These are phyloP conservation scores for Nomada ruficornis DNA, from an alignment of 2,888 invertebrate genomes.

Conservation along the genomic window DNA sequence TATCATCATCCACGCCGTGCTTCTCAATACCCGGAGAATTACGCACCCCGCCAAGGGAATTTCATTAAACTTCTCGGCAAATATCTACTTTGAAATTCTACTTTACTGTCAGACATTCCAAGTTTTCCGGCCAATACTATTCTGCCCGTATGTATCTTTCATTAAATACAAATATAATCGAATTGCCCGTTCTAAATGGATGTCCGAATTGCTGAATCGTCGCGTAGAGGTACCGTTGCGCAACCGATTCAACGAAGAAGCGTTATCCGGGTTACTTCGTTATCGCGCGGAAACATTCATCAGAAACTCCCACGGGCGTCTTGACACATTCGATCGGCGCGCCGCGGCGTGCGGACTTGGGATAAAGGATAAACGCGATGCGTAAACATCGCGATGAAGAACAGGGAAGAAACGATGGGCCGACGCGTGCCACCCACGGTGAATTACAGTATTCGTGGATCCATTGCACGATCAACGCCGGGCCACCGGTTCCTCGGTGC, in stretches of 20 bases:
- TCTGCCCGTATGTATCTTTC: background rate
- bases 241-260: too few relatives aligned
- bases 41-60: conserved; percentile 4
- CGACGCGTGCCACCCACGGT: conserved; percentile 75
- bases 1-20: conserved; percentile 54
- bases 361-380: conserved; percentile 53
- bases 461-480: conserved; percentile 50
- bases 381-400: conserved; percentile 54
- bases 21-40: conserved; percentile 22
- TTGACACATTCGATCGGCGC: conserved; percentile 30
- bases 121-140: too few relatives aligned
- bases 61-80: background rate
- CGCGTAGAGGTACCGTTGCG: background rate
- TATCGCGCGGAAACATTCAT: conserved; percentile 34
- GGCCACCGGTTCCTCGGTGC: conserved; percentile 53
- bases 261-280: conserved; percentile 12
- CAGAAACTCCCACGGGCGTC: conserved; percentile 5
- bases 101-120: too few relatives aligned
- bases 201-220: background rate
- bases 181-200: background rate
- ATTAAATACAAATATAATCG: background rate
- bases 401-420: conserved; percentile 51
- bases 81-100: too few relatives aligned
- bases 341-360: conserved; percentile 41
- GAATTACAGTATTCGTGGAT: conserved; percentile 72